These are phyloP conservation scores for Corythornis madagascariensis DNA, from an alignment of 2,113 vertebrate genomes.

Conservation along the genomic window DNA sequence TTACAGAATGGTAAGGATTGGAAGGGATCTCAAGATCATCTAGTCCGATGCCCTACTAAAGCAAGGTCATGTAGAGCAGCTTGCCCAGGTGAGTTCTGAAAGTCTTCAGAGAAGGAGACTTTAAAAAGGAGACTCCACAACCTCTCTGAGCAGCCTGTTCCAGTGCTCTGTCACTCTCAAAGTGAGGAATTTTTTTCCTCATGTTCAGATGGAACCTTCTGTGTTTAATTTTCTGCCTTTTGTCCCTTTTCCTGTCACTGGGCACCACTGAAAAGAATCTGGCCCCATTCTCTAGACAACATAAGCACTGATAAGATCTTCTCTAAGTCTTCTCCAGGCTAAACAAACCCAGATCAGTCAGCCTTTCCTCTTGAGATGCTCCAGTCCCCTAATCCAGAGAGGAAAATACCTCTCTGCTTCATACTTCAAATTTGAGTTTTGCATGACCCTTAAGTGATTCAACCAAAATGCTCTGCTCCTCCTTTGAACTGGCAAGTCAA, in stretches of 20 bases:
- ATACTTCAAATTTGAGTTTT: neutral
- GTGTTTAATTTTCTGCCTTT: neutral
- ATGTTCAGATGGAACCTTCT: neutral
- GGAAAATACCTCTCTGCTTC: neutral
- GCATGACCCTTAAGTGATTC: neutral
- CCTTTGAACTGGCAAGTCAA: constrained; percentile 15
- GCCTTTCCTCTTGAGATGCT: neutral
- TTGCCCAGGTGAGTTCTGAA: neutral
- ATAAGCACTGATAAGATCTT: neutral
- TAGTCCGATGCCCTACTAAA: neutral
- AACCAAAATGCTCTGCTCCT: neutral
- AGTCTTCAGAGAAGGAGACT: neutral
- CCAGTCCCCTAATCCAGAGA: neutral
- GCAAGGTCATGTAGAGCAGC: neutral
- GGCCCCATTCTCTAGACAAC: neutral
- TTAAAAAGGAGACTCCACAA: neutral
- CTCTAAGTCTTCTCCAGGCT: neutral
- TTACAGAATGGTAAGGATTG: neutral
- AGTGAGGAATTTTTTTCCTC: neutral
- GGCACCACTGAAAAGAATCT: neutral
- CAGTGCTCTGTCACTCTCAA: neutral
- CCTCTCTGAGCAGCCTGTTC: neutral
- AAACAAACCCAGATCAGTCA: neutral
- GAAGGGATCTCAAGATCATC: neutral
- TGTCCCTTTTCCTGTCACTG: neutral